Evolutionary conservation across 1,140 invertebrate genomes (phyloP).

Genomic region (Anoplophora glabripennis): DNA sequence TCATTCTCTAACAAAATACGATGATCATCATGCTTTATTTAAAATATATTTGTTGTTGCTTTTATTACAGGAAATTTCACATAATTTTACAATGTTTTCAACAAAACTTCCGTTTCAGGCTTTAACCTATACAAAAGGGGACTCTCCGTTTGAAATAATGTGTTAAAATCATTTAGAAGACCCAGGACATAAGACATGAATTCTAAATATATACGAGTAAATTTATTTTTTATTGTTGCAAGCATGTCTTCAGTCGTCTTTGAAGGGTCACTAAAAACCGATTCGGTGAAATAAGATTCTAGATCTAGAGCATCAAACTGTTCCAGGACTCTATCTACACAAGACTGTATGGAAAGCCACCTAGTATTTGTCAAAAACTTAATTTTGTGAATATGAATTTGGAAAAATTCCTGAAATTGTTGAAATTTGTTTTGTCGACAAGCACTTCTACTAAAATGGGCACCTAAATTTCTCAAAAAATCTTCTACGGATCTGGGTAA

Average conservation of each 20-base stretch:
- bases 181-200: too few species aligned
- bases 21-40: not conserved
- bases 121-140: too few species aligned
- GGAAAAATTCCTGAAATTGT: conserved; percentile 37
- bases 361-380: conserved; percentile 38
- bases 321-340: conserved; percentile 42
- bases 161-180: too few species aligned
- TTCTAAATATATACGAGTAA: too few species aligned
- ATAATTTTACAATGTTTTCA: too few species aligned
- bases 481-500: conserved; percentile 17
- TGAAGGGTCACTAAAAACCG: too few species aligned
- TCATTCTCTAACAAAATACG: too few species aligned
- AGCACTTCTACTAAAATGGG: conserved; percentile 28
- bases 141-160: too few species aligned
- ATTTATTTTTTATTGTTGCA: too few species aligned
- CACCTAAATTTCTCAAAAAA: conserved; percentile 32
- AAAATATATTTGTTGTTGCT: not conserved
- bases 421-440: conserved; percentile 35
- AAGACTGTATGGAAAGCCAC: conserved; percentile 44
- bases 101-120: too few species aligned
- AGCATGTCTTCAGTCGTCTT: too few species aligned
- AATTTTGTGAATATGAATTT: conserved; percentile 41
- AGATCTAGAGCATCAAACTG: conserved; percentile 33
- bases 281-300: too few species aligned
- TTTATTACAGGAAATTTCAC: not conserved